Base-by-base conservation (phyloP, 92 coral and sea anemone genomes). In the Heliopora coerulea region DNA sequence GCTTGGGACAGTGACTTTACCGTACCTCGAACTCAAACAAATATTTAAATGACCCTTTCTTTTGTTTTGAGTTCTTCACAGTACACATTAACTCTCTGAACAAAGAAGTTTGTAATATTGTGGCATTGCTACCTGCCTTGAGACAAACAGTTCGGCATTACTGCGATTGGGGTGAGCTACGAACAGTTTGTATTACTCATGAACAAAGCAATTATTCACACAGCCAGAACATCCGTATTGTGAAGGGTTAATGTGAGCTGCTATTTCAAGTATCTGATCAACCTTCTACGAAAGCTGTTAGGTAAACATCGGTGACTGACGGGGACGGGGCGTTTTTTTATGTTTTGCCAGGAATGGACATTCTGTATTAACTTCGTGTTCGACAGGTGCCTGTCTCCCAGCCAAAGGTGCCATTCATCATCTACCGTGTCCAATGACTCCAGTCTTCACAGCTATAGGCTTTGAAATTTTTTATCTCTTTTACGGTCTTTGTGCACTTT, bases 381-480 rank as follows among this genome's bases (percentile, higher is more conserved):
- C 33, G 61, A 8, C 61, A 4, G 61, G 30, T 56, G 52, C 52
- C 52, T 46, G 52, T 15, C 52, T 46, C 30, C 29, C 33, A 56
- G 15, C 28, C 61, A 62, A 62, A 19, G 41, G 44, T n/a, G 27
- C 58, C 17, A 52, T 70, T 35, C 35, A 83, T 73, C 99, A 90
- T 72, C 85, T 65, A 49, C 96, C 88, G 12, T 85, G 81, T 54
- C 99, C 96, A 18, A 87, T 68, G 37, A 84, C 91, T 3, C 99
- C 99, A 6, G 91, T 84, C 13, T 90, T 80, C 59, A 83, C 89
- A 1, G 59, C 87, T 12, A 88, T 95, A 87, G 96, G 96, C 26
- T 95, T 95, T 56, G 99, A 95, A 73, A 44, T 74, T 9, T 62
- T 90, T 54, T 95, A 90, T 52, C 66, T 90, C 25, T 68, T 72